Evolutionary conservation across 2,113 vertebrate genomes (phyloP), one percentile per base, ranked within the genome.

Genomic region (Dasypus novemcinctus): DNA sequence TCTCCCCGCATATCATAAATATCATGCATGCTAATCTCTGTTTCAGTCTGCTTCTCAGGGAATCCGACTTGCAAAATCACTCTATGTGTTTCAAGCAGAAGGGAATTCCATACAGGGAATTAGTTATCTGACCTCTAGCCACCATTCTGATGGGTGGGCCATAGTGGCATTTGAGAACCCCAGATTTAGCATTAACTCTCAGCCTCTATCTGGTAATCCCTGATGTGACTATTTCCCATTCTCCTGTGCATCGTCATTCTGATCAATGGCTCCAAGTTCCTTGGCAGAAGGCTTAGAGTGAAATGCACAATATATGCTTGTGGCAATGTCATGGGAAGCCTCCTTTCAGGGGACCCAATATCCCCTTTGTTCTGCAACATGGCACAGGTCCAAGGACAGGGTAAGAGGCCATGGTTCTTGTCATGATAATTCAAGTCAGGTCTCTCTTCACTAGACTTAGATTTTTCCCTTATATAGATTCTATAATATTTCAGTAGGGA

Each of bases 71-170:
- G n/a, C 9, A 79, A 63, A 3, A 71, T 25, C 41, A 49, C 25
- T 76, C 10, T 72, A 91, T n/a, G 63, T 41, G 29, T 71, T 95
- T 94, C 33, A 96, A 95, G 66, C n/a, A 95, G 29, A 93, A 75
- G 6, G 7, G 54, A 25, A 82, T 57, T 91, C 23, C 63, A 90
- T 13, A 69, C 21, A 78, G 5, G 8, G 29, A 95, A 43, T 63
- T 83, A 8, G 11, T 76, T 43, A 52, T 13, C 72, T 75, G 87
- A 41, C 9, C 4, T 74, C 41, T 87, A 25, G 63, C 20, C 46
- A 75, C 33, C 46, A 78, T 78, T 41, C 64, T 74, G 38, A 74
- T 23, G 72, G 38, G 63, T 93, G 75, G 36, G 36, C 21, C 59
- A 64, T 14, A 85, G 52, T 21, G 27, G 43, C 36, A 71, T 54